Base-by-base conservation (phyloP, 1,140 invertebrate genomes). In the Tetraneura akinire region DNA sequence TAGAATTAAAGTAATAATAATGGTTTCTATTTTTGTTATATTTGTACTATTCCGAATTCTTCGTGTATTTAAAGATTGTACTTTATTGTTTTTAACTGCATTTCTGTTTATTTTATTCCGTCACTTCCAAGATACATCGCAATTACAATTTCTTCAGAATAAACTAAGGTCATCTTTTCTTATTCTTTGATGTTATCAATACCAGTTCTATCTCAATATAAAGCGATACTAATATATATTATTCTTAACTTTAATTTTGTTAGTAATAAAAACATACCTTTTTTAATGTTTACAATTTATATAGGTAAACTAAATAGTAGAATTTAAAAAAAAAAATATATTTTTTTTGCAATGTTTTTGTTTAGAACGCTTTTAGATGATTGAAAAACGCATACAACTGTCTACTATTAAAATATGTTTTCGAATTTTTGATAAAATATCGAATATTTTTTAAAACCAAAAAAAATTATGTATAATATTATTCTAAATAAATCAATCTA, bases 321-420 rank as follows among this genome's bases (percentile, higher is more conserved):
- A 47, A n/a, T 68, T 26, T 18, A 37, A 78, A 45, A 74, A 45
- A 14, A 60, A 45, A 3, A 18, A 14, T 42, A 60, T 11, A 26
- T 60, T 60, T 47, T 42, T 60, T 60, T 47, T 42, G 55, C 45
- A 37, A n/a, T 60, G 74, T 26, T 3, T 16, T 60, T n/a, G 55
- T 57, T 78, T 42, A 13, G 9, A 45, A 62, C 14, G 74, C 74
- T 78, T 78, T 78, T 78, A 78, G 74, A 3, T 37, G 32, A 78
- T 78, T 60, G 62, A 76, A 74, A 55, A 45, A 16, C 37, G 5
- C n/a, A n/a, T 55, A n/a, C 23, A 16, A 68, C 21, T 23, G 14
- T 47, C 13, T n/a, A n/a, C n/a, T n/a, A n/a, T n/a, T n/a, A n/a
- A n/a, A n/a, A n/a, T n/a, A n/a, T n/a, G n/a, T n/a, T n/a, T n/a